Base-by-base conservation (phyloP, 1,140 invertebrate genomes). In the Cherax destructor region DNA sequence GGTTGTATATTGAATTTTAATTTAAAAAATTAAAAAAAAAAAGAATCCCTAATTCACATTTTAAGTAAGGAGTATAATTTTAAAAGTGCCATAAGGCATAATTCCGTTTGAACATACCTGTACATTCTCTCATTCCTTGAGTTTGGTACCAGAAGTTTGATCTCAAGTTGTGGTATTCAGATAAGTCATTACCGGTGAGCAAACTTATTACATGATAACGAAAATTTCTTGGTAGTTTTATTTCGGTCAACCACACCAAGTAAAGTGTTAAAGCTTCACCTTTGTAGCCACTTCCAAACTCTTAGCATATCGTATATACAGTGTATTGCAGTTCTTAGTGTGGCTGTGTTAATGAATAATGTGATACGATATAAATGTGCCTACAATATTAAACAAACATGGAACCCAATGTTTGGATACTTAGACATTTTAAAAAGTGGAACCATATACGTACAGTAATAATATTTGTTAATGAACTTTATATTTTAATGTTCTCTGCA, bases 391-490 rank as follows among this genome's bases (percentile, higher is more conserved):
- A 74, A 74, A 74, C n/a, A 74, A 74, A 30, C 24, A 16, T 30
- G 6, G 9, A 18, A 69, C 5, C 69, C 24, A 30, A 9, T 21
- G 69, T 74, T n/a, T 74, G n/a, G 69, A 74, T 21, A 74, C n/a
- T 74, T 24, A 30, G 24, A 74, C 69, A 74, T 74, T 74, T 74
- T 74, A 30, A 56, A 74, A 74, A 10, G 30, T 41, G 30, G 30
- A 41, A 74, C 7, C 30, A 30, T 74, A 74, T 16, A 6, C 18
- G 11, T 24, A 30, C n/a, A 74, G 69, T 30, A 21, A 74, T 74
- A 74, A n/a, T 74, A 74, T 74, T 74, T 74, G 69, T 74, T 74
- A 21, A 74, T 72, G 69, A 24, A 74, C 69, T 9, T 30, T 74
- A 30, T 74, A 21, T 30, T 69, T 56, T 41, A 56, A 56, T 18